These are phyloP conservation scores for Pseudopodoces humilis DNA, from an alignment of 2,113 vertebrate genomes.

Conservation along the genomic window DNA sequence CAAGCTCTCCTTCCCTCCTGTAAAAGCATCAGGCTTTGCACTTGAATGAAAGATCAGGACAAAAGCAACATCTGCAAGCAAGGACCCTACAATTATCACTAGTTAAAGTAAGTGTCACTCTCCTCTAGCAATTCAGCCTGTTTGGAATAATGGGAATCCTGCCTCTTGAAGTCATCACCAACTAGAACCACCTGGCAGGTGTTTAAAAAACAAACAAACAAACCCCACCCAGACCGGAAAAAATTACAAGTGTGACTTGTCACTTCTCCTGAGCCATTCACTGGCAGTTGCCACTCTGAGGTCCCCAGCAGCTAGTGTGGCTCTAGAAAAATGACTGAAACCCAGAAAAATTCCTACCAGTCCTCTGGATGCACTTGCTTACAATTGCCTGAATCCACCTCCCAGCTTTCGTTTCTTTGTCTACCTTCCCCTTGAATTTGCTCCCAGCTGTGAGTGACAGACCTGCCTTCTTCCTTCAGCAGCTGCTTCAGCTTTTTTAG, in stretches of 20 bases:
- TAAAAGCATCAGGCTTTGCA: not conserved
- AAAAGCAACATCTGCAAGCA: not conserved
- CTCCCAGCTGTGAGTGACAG: not conserved
- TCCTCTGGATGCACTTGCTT: not conserved
- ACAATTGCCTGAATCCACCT: not conserved
- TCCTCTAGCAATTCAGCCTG: not conserved
- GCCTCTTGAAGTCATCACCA: not conserved
- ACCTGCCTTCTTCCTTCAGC: not conserved
- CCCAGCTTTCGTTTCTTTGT: not conserved
- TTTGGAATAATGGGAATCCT: not conserved
- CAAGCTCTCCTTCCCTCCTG: not conserved
- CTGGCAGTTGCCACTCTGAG: not conserved
- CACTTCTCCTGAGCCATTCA: not conserved
- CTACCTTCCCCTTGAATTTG: not conserved
- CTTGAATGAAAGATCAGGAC: not conserved
- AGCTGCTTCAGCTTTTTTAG: not conserved
- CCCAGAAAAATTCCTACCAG: not conserved
- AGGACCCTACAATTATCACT: not conserved
- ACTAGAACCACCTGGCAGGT: not conserved
- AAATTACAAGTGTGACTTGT: not conserved
- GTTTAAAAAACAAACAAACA: not conserved
- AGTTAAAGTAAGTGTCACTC: not conserved
- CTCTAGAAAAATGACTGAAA: not conserved
- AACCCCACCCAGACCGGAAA: not conserved
- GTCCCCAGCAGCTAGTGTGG: not conserved